Base-by-base conservation (phyloP, 2,113 vertebrate species). In the Irena cyanogastra region DNA sequence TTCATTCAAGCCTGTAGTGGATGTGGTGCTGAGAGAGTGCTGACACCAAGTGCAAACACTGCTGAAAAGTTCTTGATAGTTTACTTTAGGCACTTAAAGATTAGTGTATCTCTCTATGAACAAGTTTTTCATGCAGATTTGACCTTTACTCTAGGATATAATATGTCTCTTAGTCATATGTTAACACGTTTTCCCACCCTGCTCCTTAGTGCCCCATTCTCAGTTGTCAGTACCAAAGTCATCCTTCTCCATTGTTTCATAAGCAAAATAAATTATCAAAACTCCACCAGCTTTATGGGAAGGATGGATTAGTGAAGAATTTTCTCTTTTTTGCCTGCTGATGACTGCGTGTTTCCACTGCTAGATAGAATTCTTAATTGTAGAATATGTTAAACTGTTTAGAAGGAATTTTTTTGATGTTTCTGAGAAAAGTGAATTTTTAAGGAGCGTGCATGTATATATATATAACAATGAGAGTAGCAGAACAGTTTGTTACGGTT, bases 11-110 rank as follows among this genome's bases (percentile, higher is more conserved):
- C 90, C 83, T 95, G 78, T 97, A 92, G 96, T 95, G 93, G 88
- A 95, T 96, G 56, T 91, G 94, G 94, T 97, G 96, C 93, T 97
- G 96, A 98, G 96, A 97, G 97, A 97, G 96, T 97, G 96, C 95
- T 97, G 97, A 98, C 97, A 95, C 66, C 85, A 85, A 97, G 95
- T 93, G 83, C 96, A 97, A 97, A 97, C 94, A 86, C 89, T 96
- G 95, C 89, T 97, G 96, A 97, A 97, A 98, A 95, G 96, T 96
- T 96, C 94, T 97, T 96, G 96, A 94, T 97, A 87, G 94, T 97
- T 98, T 97, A 95, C 95, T 97, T 96, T 97, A 97, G 95, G 95
- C 93, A 94, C 96, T 97, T 97, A 92, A 91, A 97, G 96, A 97
- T 97, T 97, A 96, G 94, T 97, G 5, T 97, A 97, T 97, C 94